Percentiles rank a stretch among this genome's conserved stretches.
phyloP scores from a whole-genome alignment of 2,797 vertebrate genomes.

The Malacoctenus gilli region DNA sequence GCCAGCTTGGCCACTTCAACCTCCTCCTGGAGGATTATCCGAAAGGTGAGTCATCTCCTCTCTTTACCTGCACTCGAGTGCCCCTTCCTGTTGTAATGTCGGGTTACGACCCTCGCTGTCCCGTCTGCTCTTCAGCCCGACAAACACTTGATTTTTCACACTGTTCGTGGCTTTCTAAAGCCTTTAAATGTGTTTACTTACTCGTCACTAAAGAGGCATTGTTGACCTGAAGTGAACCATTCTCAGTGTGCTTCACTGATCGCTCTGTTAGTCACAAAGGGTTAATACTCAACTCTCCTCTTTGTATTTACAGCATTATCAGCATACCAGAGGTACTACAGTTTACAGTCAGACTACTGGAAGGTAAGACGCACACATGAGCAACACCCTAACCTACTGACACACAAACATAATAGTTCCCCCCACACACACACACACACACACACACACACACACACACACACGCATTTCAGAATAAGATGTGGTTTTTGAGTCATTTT shows the following conservation, averaged over 20 bases:
- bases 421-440: background rate
- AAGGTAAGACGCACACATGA: slow-evolving; percentile 86
- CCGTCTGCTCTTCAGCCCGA: background rate
- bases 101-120: background rate
- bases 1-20: slow-evolving; percentile 99
- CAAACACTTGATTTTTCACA: background rate
- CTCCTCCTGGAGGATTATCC: slow-evolving; percentile 98
- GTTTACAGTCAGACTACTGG: slow-evolving; percentile 99
- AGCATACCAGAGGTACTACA: slow-evolving; percentile 99
- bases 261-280: too few species aligned
- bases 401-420: background rate
- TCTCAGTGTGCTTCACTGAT: slow-evolving; percentile 7
- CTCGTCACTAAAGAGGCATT: too few species aligned
- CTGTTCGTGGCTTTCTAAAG: background rate
- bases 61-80: background rate
- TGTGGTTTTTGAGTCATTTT: too few species aligned
- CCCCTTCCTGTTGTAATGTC: background rate
- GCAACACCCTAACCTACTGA: background rate
- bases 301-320: slow-evolving; percentile 91
- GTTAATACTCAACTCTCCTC: slow-evolving; percentile 22
- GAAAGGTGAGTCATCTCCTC: slow-evolving; percentile 88
- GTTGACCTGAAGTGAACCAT: too few species aligned
- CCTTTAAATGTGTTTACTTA: too few species aligned
- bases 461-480: too few species aligned
- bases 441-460: background rate